Base-by-base conservation (phyloP, 2,888 invertebrate species). In the Yponomeuta plumbellus region DNA sequence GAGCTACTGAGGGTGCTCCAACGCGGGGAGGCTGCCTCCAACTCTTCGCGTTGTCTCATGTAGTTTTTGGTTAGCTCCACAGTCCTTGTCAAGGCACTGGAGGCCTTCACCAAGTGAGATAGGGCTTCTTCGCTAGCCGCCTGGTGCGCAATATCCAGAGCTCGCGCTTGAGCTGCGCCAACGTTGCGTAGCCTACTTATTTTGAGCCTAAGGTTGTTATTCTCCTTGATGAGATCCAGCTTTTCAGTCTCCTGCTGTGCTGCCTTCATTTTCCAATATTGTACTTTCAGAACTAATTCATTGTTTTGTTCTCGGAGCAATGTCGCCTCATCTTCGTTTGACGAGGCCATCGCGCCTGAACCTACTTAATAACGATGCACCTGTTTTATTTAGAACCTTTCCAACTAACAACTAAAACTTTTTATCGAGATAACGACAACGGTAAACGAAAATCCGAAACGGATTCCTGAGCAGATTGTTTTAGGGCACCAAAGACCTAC, bases 261-360 rank as follows among this genome's bases (percentile, higher is more conserved):
- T 11, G 86, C 85, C 52, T 80, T 78, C 76, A 88, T 79, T 74
- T 88, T 89, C 85, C 84, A 88, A 73, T 80, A 80, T 66, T 92
- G 90, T 10, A 86, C 80, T 70, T 84, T 84, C 67, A 84, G 80
- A 1, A 80, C 89, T 70, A 92, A 73, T 69, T 88, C 86, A 76
- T 76, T 86, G 71, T 92, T 92, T 76, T 78, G 81, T 69, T 83
- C 80, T 68, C 75, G 80, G 11, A 91, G 79, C 69, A 80, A 79
- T 73, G 78, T 80, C 40, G 83, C 68, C 76, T 86, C 83, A 56
- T 85, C 84, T 75, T 87, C 61, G 10, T 26, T 34, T 17, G 44
- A 52, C 44, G 44, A 52, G 44, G 44, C 44, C 44, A 52, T 52
- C 17, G 44, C 44, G 17, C 17, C 44, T 13, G 11, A 11, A 44